Evolutionary conservation across 2,888 invertebrate genomes (phyloP).

Genomic region (Tenthredo mesomela): DNA sequence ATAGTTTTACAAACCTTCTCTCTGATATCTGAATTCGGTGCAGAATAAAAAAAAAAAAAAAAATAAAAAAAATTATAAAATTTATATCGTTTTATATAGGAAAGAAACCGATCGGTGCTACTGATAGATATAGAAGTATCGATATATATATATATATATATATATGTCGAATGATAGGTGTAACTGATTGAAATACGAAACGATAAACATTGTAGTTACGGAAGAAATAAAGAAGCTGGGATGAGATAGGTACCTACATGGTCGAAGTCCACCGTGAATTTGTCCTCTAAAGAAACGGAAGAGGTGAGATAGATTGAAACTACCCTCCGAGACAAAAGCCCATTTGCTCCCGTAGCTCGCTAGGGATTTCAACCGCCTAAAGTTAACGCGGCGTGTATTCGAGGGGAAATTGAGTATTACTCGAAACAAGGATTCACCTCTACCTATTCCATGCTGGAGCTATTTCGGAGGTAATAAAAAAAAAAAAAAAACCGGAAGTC

Average conservation of each 20-base stretch:
- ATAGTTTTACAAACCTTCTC: not conserved
- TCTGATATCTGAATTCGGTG: not conserved
- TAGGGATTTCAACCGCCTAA: constrained; percentile 25
- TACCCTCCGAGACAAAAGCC: constrained; percentile 23
- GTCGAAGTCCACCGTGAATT: not conserved
- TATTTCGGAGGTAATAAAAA: not conserved
- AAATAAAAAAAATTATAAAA: too few relatives aligned
- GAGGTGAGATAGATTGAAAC: constrained; percentile 27
- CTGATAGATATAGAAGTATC: not conserved
- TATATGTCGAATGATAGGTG: not conserved
- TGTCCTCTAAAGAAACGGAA: not conserved
- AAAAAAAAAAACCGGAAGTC: not conserved
- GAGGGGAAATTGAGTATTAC: constrained; percentile 31
- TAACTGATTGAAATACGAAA: not conserved
- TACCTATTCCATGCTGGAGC: not conserved
- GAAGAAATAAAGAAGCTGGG: not conserved
- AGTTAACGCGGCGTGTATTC: constrained; percentile 33
- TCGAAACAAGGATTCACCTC: constrained; percentile 17
- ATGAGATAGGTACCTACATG: not conserved
- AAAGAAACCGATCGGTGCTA: not conserved
- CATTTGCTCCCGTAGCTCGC: constrained; percentile 14
- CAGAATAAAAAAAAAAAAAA: not conserved
- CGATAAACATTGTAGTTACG: not conserved
- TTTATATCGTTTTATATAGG: too few relatives aligned
- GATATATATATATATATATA: not conserved